Percentiles rank a stretch among this genome's conserved stretches.
Conservation (phyloP, 2,888 invertebrate species). For the Diachrysia chrysitis region DNA sequence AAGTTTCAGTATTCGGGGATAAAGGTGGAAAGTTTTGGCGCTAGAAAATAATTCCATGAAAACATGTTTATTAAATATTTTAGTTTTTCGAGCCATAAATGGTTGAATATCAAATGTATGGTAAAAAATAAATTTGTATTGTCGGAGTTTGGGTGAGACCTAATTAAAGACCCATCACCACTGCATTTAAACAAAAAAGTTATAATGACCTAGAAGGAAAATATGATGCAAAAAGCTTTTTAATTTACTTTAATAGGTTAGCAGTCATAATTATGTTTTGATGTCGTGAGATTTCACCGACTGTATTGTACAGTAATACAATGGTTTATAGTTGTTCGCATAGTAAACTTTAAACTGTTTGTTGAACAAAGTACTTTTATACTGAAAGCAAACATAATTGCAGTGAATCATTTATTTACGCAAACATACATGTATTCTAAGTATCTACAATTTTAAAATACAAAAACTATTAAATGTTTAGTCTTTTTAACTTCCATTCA, state of each 20-base stretch:
- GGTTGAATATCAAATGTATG: neutral
- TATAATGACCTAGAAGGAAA: neutral
- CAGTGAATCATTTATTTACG: constrained; percentile 4
- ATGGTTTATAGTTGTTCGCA: constrained; percentile 51
- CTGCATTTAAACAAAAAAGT: neutral
- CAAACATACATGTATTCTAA: constrained; percentile 6
- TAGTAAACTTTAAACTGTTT: constrained; percentile 45
- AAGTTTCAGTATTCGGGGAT: too few relatives aligned
- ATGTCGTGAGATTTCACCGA: constrained; percentile 38
- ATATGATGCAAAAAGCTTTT: constrained; percentile 14
- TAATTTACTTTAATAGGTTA: constrained; percentile 31
- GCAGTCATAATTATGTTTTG: constrained; percentile 40
- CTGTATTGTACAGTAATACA: constrained; percentile 35
- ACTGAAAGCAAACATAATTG: neutral
- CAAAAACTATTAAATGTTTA: neutral
- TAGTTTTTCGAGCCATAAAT: neutral
- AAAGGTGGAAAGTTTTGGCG: too few relatives aligned
- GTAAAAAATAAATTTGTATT: neutral
- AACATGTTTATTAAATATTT: neutral
- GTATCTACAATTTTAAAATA: neutral
- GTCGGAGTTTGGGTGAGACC: neutral
- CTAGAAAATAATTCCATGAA: too few relatives aligned
- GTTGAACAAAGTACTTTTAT: constrained; percentile 35
- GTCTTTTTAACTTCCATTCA: neutral
- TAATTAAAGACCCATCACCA: constrained; percentile 1